phyloP scores from a whole-genome alignment of 2,888 invertebrate species.

The Synanthedon tipuliformis region DNA sequence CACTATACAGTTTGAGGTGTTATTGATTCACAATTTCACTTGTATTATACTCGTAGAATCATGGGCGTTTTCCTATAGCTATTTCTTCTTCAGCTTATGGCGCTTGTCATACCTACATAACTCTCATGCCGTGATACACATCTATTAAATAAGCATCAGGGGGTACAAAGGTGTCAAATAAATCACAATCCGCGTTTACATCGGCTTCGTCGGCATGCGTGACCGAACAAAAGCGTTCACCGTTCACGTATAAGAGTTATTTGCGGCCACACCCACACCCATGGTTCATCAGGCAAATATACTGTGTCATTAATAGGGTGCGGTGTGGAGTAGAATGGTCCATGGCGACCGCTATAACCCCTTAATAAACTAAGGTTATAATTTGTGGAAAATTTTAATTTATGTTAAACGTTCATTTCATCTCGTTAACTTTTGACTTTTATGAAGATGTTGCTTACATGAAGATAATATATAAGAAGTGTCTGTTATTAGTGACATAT shows the following conservation, averaged over 20 bases:
- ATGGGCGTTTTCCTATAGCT: too few relatives aligned
- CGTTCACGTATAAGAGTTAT: constrained; percentile 3
- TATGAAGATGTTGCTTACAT: too few relatives aligned
- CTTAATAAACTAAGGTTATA: too few relatives aligned
- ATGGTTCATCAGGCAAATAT: constrained; percentile 27
- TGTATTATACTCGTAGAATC: too few relatives aligned
- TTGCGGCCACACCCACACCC: constrained; percentile 21
- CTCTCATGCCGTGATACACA: not conserved
- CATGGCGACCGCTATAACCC: not conserved
- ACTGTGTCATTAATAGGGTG: constrained; percentile 15
- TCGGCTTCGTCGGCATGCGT: constrained; percentile 1
- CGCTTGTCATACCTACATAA: not conserved
- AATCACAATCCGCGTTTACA: constrained; percentile 1
- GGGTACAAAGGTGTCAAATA: constrained; percentile 1
- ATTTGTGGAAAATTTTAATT: too few relatives aligned
- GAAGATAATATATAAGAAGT: too few relatives aligned
- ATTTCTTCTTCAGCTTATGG: not conserved
- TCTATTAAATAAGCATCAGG: not conserved
- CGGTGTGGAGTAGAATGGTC: not conserved
- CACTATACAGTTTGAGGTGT: too few relatives aligned
- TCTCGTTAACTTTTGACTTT: too few relatives aligned
- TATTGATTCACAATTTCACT: too few relatives aligned
- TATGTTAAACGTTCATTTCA: too few relatives aligned
- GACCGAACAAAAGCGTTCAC: constrained; percentile 2
- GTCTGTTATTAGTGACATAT: too few relatives aligned